A percentile compares a stretch with the other conserved stretches of the same genome.
Evolutionary conservation across 2,888 invertebrate species (phyloP).

Genomic region (Argyresthia goedartella): DNA sequence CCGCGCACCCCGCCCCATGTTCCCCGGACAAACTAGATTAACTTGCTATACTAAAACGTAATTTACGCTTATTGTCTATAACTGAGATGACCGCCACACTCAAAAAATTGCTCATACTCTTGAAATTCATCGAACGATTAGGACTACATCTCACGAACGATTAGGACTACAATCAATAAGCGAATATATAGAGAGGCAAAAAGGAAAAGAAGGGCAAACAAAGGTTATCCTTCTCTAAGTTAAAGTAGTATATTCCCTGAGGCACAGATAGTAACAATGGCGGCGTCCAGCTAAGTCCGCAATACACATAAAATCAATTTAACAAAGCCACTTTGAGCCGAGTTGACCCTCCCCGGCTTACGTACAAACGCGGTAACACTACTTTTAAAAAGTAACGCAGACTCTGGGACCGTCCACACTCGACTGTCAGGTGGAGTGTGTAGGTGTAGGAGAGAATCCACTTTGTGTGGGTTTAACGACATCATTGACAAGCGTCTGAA

Average conservation of each 20-base stretch:
- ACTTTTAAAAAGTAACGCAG: slow-evolving; percentile 4
- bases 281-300: slow-evolving; percentile 40
- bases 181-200: background rate
- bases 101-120: too few species aligned
- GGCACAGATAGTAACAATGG: slow-evolving; percentile 27
- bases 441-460: too few species aligned
- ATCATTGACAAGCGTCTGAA: too few species aligned
- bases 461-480: too few species aligned
- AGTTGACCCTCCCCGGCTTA: slow-evolving; percentile 45
- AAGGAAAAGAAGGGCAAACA: background rate
- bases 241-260: slow-evolving; percentile 30
- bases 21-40: slow-evolving; percentile 47
- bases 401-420: background rate
- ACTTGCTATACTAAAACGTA: slow-evolving; percentile 12
- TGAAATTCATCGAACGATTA: too few species aligned
- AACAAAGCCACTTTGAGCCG: slow-evolving; percentile 57
- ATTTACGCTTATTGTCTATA: background rate
- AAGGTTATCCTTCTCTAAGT: slow-evolving; percentile 23
- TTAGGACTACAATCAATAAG: too few species aligned
- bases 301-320: slow-evolving; percentile 69
- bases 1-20: slow-evolving; percentile 3
- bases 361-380: slow-evolving; percentile 29
- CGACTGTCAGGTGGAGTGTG: too few species aligned
- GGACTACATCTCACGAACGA: too few species aligned
- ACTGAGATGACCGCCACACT: too few species aligned